Evolutionary conservation across 2,888 invertebrate species (phyloP), one percentile per base, ranked within the genome.

Genomic region (Vannuccia rotundouncinata): DNA sequence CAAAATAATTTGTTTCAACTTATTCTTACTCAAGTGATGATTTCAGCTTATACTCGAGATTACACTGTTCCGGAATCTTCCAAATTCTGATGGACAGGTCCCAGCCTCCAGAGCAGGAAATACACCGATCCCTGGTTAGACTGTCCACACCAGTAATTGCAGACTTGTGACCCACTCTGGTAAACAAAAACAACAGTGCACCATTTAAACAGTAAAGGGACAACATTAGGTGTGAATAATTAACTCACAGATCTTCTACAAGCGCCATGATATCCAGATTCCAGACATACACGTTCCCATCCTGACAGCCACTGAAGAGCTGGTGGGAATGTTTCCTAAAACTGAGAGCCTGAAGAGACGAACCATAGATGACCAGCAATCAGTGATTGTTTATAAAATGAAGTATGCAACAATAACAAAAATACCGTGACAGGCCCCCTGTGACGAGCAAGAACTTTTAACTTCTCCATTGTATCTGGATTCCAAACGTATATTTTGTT

Each of bases 1-100:
- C n/a, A n/a, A n/a, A n/a, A n/a, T n/a, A n/a, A n/a, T n/a, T n/a
- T n/a, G n/a, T n/a, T n/a, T n/a, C n/a, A n/a, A n/a, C n/a, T n/a
- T n/a, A 45, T 45, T 13, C 45, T 45, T 17, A 45, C 45, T 45
- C 45, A 45, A 45, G 45, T 13, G 45, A 13, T 45, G 45, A 45
- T 17, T 45, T 45, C 10, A 45, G 45, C 45, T 45, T 45, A 17
- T 45, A 45, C 45, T 45, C 93, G 25, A 99, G 90, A 86, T 99
- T 98, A 25, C 96, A 95, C 87, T 98, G 98, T 89, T 98, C 97
- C 0, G 93, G 92, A 81, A 99, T 93, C 88, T 99, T 98, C 97
- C 98, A 99, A 84, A 99, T 91, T 84, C 97, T 90, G 25, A 96
- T 89, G 0, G 93, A 91, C 60, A 92, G 91, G 86, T 99, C 98